phyloP scores from a whole-genome alignment of 2,888 invertebrate species.

The Ferdinandea cuprea region DNA sequence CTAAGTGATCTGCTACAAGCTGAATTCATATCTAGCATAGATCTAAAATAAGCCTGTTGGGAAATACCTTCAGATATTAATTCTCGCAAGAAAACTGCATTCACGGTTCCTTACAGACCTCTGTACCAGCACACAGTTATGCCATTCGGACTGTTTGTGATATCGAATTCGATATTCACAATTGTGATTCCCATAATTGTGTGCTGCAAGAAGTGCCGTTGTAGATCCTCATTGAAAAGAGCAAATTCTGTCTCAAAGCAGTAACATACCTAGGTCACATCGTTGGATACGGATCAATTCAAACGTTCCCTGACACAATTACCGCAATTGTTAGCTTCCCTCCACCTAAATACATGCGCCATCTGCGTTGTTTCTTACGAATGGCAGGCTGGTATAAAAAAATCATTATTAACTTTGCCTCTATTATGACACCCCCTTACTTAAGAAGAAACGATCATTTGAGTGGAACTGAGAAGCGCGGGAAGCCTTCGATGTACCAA shows the following conservation, averaged over 20 bases:
- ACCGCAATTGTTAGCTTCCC: constrained; percentile 60
- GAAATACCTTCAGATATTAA: neutral
- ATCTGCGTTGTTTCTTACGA: constrained; percentile 63
- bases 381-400: constrained; percentile 68
- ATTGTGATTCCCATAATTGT: constrained; percentile 7
- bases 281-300: constrained; percentile 58
- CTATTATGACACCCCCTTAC: too few relatives aligned
- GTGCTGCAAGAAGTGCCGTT: neutral
- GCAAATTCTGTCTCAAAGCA: constrained; percentile 59
- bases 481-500: constrained; percentile 8
- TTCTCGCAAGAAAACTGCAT: too few relatives aligned
- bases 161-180: too few relatives aligned
- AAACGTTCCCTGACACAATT: constrained; percentile 59
- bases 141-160: constrained; percentile 47
- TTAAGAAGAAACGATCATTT: constrained; percentile 18
- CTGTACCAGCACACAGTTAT: constrained; percentile 67
- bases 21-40: neutral
- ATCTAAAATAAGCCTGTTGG: neutral
- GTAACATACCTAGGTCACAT: constrained; percentile 66
- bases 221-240: constrained; percentile 19
- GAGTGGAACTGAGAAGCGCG: constrained; percentile 16
- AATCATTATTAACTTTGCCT: too few relatives aligned
- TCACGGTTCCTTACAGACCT: constrained; percentile 53
- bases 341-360: constrained; percentile 14
- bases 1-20: too few relatives aligned